These are phyloP conservation scores for Myiotriccus ornatus DNA, from an alignment of 2,797 vertebrate species.

Conservation along the genomic window DNA sequence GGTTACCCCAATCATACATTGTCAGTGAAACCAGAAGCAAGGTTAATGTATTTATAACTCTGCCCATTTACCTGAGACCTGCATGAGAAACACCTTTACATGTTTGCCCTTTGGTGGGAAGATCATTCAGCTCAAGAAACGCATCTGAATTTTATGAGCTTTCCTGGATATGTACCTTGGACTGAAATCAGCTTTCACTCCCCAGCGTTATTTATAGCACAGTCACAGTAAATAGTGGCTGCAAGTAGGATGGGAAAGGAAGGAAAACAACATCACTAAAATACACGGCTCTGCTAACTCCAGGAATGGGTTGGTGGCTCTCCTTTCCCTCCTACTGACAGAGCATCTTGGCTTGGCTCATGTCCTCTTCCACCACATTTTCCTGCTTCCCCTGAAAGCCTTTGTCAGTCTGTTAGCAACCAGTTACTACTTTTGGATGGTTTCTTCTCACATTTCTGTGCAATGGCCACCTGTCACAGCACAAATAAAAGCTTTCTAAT, in stretches of 20 bases:
- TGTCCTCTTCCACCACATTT: not conserved
- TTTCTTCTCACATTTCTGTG: slow-evolving; percentile 18
- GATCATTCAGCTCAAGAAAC: not conserved
- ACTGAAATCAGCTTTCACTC: slow-evolving; percentile 24
- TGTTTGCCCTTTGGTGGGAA: not conserved
- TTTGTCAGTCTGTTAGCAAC: slow-evolving; percentile 15
- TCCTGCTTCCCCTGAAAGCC: slow-evolving; percentile 1
- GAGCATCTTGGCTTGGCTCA: not conserved
- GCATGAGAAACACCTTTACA: not conserved
- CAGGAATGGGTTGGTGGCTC: not conserved
- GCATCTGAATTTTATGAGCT: not conserved
- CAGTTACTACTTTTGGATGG: not conserved
- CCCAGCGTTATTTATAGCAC: not conserved
- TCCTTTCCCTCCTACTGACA: not conserved
- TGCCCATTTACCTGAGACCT: not conserved
- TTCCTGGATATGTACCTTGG: slow-evolving; percentile 19
- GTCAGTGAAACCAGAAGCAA: not conserved
- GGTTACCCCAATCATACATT: not conserved
- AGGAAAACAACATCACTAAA: slow-evolving; percentile 32
- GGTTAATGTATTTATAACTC: not conserved
- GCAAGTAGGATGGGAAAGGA: slow-evolving; percentile 23
- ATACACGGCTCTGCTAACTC: not conserved
- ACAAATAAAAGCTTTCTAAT: not conserved
- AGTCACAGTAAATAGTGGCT: slow-evolving; percentile 29
- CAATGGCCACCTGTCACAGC: not conserved